Percentiles rank a stretch among this genome's conserved stretches.
phyloP scores from a whole-genome alignment of 2,113 vertebrate species.

The Mohoua ochrocephala region DNA sequence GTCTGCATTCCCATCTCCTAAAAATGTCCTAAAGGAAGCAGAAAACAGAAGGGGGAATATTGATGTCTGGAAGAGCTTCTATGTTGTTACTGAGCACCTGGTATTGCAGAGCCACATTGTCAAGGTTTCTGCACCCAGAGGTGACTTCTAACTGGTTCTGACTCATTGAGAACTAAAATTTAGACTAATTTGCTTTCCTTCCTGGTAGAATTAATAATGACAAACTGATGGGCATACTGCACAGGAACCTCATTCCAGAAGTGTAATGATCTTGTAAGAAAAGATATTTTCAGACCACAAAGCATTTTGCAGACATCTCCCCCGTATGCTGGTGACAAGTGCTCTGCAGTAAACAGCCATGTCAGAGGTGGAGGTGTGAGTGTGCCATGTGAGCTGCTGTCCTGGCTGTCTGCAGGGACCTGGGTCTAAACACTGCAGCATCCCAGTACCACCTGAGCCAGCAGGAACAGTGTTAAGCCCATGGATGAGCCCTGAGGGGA shows the following conservation, averaged over 20 bases:
- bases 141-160: slow-evolving; percentile 6
- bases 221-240: background rate
- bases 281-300: background rate
- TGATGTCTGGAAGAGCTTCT: background rate
- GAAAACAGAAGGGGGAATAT: background rate
- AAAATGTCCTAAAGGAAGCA: slow-evolving; percentile 4
- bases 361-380: background rate
- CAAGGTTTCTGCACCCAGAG: background rate
- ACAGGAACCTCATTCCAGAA: background rate
- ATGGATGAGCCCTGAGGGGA: background rate
- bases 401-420: background rate
- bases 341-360: background rate
- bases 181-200: slow-evolving; percentile 6
- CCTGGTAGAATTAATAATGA: background rate
- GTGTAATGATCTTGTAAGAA: background rate
- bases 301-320: background rate
- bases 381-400: background rate
- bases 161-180: background rate
- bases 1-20: background rate
- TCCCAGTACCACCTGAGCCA: background rate
- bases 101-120: background rate
- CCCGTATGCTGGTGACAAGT: background rate
- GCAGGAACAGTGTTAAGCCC: background rate
- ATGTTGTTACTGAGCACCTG: background rate
- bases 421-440: fast-evolving